Conservation (phyloP, 2,888 invertebrate genomes). For the Mesopsocus fuscifrons region DNA sequence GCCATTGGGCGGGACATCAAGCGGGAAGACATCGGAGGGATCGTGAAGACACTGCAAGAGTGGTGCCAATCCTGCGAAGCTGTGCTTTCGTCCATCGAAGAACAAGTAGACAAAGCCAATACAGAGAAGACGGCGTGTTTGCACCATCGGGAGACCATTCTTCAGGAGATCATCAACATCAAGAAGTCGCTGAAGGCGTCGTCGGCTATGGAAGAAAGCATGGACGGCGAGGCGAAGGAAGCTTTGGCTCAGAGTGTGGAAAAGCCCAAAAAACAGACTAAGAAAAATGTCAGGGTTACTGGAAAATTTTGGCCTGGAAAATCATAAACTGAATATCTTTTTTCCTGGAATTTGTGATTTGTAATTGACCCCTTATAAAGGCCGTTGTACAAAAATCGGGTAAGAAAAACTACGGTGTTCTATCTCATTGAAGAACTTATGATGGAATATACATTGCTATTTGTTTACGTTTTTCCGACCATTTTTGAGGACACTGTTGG, state of each 20-base stretch:
- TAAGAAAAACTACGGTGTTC: no score
- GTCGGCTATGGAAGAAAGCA: slow-evolving; percentile 50
- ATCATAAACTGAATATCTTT: not conserved
- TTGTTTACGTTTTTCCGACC: no score
- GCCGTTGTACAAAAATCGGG: no score
- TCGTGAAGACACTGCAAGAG: slow-evolving; percentile 61
- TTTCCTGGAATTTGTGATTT: no score
- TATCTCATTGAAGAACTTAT: no score
- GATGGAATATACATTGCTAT: no score
- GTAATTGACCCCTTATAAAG: no score
- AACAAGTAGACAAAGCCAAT: slow-evolving; percentile 76
- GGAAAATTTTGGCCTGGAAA: slow-evolving; percentile 41
- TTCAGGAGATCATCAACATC: slow-evolving; percentile 68
- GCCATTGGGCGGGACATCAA: slow-evolving; percentile 85
- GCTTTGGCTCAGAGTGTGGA: slow-evolving; percentile 35
- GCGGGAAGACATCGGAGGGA: slow-evolving; percentile 60
- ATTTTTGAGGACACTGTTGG: no score
- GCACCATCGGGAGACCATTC: slow-evolving; percentile 61
- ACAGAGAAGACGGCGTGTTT: slow-evolving; percentile 61
- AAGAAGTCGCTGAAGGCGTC: slow-evolving; percentile 78
- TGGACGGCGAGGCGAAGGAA: slow-evolving; percentile 52
- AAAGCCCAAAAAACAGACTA: slow-evolving; percentile 32
- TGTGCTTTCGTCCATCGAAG: slow-evolving; percentile 72
- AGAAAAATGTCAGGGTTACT: slow-evolving; percentile 42
- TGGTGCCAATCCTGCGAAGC: slow-evolving; percentile 86